Evolutionary conservation across 2,113 vertebrate species (phyloP), one percentile per base, ranked within the genome.

Genomic region (Orthonyx spaldingii): DNA sequence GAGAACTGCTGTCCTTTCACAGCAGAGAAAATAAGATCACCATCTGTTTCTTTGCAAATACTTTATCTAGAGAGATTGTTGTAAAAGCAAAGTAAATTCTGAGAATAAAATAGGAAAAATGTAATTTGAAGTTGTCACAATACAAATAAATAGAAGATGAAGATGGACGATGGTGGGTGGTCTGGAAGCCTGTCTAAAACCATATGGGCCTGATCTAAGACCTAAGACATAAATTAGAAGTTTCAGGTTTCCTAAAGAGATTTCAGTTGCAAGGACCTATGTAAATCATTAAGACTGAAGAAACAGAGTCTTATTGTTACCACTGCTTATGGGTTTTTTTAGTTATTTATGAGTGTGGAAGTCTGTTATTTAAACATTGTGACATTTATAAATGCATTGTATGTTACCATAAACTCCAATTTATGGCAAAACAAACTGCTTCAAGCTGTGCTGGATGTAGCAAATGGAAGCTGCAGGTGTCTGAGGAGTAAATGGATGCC

Each of bases 291-390:
- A 91, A 66, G 33, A n/a, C 20, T 63, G 39, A 19, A 89, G 60
- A 71, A 77, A 71, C 3, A 56, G 20, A 53, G 37, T 70, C 21
- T 49, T 70, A 59, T 78, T 77, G 52, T 64, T 94, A 85, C 35
- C 52, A 59, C 28, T 66, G 60, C 68, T 88, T 77, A 79, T 59
- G 70, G n/a, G n/a, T 3, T 13, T 41, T 56, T 87, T 79, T 30
- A 46, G 47, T 66, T 95, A 85, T 90, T 87, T 90, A 82, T 12
- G 50, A 39, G 9, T 4, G 53, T 3, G 19, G 32, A 80, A 90
- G 32, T 88, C 92, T 94, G 81, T 66, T 93, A 86, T 93, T 90
- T 96, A 96, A 96, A 96, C 83, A 96, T 90, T 96, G 70, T 95
- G 94, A 96, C 94, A 93, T 92, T 96, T 90, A 44, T 55, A 92